A percentile compares a stretch with the other conserved stretches of the same genome.
These are phyloP conservation scores for Lasioglossum morio DNA, from an alignment of 2,888 invertebrate genomes.

Conservation along the genomic window DNA sequence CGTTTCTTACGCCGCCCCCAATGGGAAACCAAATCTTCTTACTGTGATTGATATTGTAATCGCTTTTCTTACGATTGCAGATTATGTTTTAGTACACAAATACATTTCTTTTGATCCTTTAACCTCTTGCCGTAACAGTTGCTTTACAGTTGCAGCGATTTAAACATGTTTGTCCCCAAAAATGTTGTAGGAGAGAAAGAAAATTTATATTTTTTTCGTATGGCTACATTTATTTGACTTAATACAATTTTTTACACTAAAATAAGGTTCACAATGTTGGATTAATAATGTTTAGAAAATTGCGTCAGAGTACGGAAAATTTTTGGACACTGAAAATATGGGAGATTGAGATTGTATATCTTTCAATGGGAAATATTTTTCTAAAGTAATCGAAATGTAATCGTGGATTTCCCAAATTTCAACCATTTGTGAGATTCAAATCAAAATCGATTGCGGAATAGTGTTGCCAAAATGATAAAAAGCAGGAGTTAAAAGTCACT, in stretches of 20 bases:
- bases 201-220: no score
- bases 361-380: neutral
- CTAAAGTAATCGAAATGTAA: neutral
- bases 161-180: no score
- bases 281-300: neutral
- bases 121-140: no score
- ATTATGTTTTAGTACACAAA: neutral
- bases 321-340: neutral
- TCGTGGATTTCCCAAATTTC: neutral
- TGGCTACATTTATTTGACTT: no score
- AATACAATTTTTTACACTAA: neutral
- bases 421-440: conserved; percentile 1
- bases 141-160: no score
- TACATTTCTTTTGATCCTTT: neutral
- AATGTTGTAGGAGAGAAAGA: no score
- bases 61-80: neutral
- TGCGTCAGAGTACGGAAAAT: neutral
- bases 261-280: neutral
- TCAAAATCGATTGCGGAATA: conserved; percentile 23
- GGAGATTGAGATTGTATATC: neutral
- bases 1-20: neutral
- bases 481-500: conserved; percentile 41
- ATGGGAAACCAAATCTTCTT: neutral
- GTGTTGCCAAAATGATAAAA: conserved; percentile 42
- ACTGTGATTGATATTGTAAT: neutral